Conservation (phyloP, 2,113 vertebrate species). For the Coryphaenoides rupestris region DNA sequence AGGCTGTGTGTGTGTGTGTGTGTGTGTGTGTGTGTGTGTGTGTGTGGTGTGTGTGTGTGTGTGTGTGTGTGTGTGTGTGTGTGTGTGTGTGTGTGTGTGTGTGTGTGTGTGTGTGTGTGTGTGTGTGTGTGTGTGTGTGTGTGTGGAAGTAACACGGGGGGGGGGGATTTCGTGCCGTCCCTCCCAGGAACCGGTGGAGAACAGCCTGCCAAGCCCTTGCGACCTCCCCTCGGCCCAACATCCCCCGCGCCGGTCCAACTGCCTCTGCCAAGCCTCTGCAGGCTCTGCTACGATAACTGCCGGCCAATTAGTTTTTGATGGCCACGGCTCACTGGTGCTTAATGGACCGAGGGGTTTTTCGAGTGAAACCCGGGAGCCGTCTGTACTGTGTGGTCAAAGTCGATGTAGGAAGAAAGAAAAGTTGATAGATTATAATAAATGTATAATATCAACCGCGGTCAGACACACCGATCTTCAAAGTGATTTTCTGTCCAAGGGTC, state of each 20-base stretch:
- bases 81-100: no score
- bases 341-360: conserved; percentile 41
- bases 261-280: conserved; percentile 39
- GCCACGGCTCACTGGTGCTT: conserved; percentile 52
- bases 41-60: not conserved
- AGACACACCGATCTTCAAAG: no score
- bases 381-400: conserved; percentile 27
- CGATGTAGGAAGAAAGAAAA: conserved; percentile 24
- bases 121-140: no score
- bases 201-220: conserved; percentile 32
- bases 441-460: no score
- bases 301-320: conserved; percentile 62
- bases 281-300: conserved; percentile 51
- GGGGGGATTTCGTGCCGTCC: conserved; percentile 18
- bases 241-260: conserved; percentile 35
- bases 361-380: conserved; percentile 44
- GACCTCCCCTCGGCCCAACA: not conserved
- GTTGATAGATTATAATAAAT: no score
- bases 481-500: no score
- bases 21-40: not conserved
- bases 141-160: no score
- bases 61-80: not conserved
- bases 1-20: no score
- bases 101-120: no score
- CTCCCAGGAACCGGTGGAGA: conserved; percentile 32